A percentile compares a stretch with the other conserved stretches of the same genome.
These are phyloP conservation scores for Pagetopsis macropterus DNA, from an alignment of 2,797 vertebrate genomes.

Conservation along the genomic window DNA sequence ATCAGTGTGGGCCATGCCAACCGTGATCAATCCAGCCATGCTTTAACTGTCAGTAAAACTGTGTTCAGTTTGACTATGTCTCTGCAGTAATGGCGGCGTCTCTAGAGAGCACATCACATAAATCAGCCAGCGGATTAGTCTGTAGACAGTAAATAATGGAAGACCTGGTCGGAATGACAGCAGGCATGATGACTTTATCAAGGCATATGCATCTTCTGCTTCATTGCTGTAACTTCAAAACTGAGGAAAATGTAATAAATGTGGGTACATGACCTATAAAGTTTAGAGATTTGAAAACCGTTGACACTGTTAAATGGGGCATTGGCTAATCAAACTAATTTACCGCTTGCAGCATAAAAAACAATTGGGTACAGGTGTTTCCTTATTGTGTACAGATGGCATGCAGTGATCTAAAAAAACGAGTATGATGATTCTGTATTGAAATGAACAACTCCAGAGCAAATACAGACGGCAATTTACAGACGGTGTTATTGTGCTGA, in stretches of 20 bases:
- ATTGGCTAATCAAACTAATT: neutral
- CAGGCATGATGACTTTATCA: conserved; percentile 16
- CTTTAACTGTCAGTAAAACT: conserved; percentile 36
- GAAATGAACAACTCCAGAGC: neutral
- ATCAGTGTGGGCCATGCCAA: conserved; percentile 13
- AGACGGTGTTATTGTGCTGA: neutral
- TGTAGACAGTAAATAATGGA: conserved; percentile 44
- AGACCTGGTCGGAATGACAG: conserved; percentile 23
- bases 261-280: neutral
- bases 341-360: neutral
- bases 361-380: neutral
- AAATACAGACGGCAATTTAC: neutral
- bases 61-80: conserved; percentile 29
- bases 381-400: neutral
- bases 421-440: neutral
- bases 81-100: conserved; percentile 29
- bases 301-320: neutral
- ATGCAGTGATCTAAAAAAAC: neutral
- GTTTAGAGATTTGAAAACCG: neutral
- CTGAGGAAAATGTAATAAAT: neutral
- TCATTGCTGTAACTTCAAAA: conserved; percentile 9
- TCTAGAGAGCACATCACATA: conserved; percentile 36
- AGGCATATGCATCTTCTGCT: conserved; percentile 18
- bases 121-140: conserved; percentile 47
- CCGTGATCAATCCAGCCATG: conserved; percentile 33